Percentiles rank a stretch among this genome's conserved stretches.
These are phyloP conservation scores for Camelus dromedarius DNA, from an alignment of 2,113 vertebrate species.

Conservation along the genomic window DNA sequence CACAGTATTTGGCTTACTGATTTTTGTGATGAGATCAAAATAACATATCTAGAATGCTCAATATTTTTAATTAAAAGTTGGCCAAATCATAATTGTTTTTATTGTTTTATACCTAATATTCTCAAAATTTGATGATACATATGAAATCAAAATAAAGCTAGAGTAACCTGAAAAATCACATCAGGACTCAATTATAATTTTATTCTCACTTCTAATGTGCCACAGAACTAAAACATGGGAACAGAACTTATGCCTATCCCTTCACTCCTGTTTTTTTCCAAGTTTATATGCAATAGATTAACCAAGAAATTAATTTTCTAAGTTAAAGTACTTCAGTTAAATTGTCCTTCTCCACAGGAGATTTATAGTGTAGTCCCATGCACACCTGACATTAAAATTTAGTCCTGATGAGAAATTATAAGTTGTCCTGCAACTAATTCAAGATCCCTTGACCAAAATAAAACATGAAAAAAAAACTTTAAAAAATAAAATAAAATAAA, in stretches of 20 bases:
- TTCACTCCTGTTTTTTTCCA: slow-evolving; percentile 1
- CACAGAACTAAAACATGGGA: background rate
- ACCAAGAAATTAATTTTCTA: slow-evolving; percentile 38
- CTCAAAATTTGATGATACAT: slow-evolving; percentile 52
- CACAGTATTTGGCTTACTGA: background rate
- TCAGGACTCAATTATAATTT: slow-evolving; percentile 25
- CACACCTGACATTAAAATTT: background rate
- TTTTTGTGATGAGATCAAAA: slow-evolving; percentile 29
- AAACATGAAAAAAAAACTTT: background rate
- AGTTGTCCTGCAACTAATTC: background rate
- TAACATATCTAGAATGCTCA: background rate
- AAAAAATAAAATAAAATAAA: no score
- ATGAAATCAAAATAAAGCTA: background rate
- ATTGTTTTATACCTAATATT: background rate
- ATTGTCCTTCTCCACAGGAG: background rate
- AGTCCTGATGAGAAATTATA: background rate
- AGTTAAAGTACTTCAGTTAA: slow-evolving; percentile 22
- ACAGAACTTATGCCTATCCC: background rate
- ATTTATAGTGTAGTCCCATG: background rate
- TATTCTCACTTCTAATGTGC: background rate
- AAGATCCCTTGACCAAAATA: slow-evolving; percentile 32
- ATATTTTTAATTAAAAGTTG: background rate
- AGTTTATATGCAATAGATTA: background rate
- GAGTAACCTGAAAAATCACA: slow-evolving; percentile 73
- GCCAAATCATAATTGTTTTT: background rate